Evolutionary conservation across 2,797 vertebrate genomes (phyloP).

Genomic region (Paramormyrops hopkinsi): DNA sequence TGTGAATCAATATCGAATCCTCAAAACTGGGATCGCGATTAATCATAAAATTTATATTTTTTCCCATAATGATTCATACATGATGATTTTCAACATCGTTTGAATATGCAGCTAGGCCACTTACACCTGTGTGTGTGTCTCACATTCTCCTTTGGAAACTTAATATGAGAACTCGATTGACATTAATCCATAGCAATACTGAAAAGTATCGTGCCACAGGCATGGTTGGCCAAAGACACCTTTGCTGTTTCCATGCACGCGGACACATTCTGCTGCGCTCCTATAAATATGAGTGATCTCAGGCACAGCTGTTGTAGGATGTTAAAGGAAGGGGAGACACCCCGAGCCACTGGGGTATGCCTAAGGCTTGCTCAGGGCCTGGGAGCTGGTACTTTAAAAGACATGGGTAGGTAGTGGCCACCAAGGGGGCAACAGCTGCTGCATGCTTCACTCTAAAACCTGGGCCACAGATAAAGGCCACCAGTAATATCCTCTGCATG

Average conservation of each 20-base stretch:
- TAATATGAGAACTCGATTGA: not conserved
- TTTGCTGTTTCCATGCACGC: not conserved
- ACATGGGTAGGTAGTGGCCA: not conserved
- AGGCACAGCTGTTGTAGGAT: constrained; percentile 5
- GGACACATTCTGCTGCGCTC: not conserved
- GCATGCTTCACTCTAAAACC: not conserved
- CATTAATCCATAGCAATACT: not conserved
- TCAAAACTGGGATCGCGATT: not conserved
- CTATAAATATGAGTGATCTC: not conserved
- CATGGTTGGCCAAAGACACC: not conserved
- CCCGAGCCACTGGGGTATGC: not conserved
- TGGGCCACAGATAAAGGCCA: not conserved
- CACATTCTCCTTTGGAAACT: not conserved
- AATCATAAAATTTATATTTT: not conserved
- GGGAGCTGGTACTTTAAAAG: not conserved
- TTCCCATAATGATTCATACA: not conserved
- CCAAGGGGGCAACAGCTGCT: not conserved
- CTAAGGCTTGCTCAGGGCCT: not conserved
- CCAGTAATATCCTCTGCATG: not conserved
- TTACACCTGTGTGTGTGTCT: not conserved
- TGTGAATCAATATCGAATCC: not conserved
- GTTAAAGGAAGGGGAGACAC: not conserved
- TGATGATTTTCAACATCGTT: not conserved
- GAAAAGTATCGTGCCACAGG: not conserved
- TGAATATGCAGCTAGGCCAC: not conserved